Evolutionary conservation across 2,797 vertebrate genomes (phyloP).

Genomic region (Garrulus glandarius): DNA sequence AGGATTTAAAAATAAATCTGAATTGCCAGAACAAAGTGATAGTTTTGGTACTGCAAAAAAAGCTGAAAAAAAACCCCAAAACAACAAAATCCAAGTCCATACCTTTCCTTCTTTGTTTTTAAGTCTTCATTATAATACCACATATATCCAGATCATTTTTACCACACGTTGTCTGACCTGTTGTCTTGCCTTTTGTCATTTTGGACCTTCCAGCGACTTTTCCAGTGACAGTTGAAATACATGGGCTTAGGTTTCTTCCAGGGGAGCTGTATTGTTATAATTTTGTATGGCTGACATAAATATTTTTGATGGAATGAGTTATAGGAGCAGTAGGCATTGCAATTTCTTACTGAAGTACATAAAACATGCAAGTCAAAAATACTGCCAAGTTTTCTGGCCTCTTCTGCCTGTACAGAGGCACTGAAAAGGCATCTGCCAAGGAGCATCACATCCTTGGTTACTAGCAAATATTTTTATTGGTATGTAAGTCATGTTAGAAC

Average conservation of each 20-base stretch:
- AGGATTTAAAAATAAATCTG: neutral
- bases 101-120: neutral
- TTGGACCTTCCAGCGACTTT: neutral
- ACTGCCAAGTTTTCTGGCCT: neutral
- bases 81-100: neutral
- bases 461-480: conserved; percentile 45
- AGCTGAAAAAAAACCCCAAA: neutral
- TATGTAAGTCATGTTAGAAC: conserved; percentile 28
- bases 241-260: neutral
- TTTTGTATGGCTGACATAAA: conserved; percentile 28
- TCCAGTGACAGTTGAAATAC: neutral
- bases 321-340: neutral
- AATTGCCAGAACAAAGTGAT: neutral
- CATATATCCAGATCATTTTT: neutral
- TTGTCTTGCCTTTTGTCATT: neutral
- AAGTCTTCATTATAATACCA: neutral
- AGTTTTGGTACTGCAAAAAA: neutral
- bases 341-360: conserved; percentile 33
- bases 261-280: conserved; percentile 1
- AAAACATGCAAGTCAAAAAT: conserved; percentile 45
- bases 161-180: neutral
- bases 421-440: conserved; percentile 16
- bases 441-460: neutral
- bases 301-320: conserved; percentile 49
- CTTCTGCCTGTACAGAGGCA: neutral